Evolutionary conservation across 2,888 invertebrate genomes (phyloP), one percentile per base, ranked within the genome.

Genomic region (Boloria euphrosyne): DNA sequence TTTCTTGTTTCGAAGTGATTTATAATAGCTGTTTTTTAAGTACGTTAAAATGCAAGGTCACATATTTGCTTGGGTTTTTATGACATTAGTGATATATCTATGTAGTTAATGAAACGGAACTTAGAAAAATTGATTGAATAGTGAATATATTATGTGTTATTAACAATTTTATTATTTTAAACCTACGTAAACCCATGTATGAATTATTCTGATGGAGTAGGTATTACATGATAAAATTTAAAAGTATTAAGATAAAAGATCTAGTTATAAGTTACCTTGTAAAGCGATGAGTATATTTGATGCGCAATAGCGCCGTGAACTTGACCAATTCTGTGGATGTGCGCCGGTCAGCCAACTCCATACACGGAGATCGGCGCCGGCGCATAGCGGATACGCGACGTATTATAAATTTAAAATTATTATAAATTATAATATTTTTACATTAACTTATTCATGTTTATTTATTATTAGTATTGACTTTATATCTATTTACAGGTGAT

Each of bases 291-390:
- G 71, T 73, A 71, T 72, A 73, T 69, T 72, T 67, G 72, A 71
- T 73, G 73, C 68, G 66, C 71, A 73, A 62, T 62, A 71, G 71
- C 78, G 78, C 87, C 88, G 78, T 90, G 90, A 90, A 87, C 90
- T 90, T 90, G 90, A 89, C 90, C 89, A 87, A 76, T 79, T 76
- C 76, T 71, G 74, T 78, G 81, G 87, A 87, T 87, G 87, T 84
- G 85, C 79, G 74, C 75, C 84, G 81, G 82, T 80, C 85, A 83
- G 80, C 63, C 61, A 60, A 65, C 64, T 62, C 69, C 69, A 62
- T 67, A 71, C 67, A 71, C 67, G 71, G 67, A 63, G 58, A 50
- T 51, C 55, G 59, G 62, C 70, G 62, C 58, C 67, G 65, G 57
- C 62, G 64, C 65, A 64, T 57, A 53, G 61, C 61, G 60, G 66